phyloP scores from a whole-genome alignment of 2,797 vertebrate genomes.

The Anguilla anguilla region DNA sequence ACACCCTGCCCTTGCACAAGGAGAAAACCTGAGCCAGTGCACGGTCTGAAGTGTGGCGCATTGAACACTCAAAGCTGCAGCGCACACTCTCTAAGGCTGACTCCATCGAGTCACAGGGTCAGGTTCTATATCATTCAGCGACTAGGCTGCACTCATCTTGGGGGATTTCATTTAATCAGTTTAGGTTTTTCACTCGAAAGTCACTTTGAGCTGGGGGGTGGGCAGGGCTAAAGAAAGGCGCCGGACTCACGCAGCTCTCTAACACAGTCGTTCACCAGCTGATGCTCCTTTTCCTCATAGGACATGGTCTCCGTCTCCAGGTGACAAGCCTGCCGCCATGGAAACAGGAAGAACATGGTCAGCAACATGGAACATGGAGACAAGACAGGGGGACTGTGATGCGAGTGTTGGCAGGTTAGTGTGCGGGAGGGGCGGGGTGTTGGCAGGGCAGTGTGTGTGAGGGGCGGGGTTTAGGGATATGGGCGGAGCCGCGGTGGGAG shows the following conservation, averaged over 20 bases:
- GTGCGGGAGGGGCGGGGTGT: neutral
- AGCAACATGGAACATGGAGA: neutral
- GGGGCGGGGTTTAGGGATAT: neutral
- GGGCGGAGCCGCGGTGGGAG: neutral
- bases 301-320: conserved; percentile 91
- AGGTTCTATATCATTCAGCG: too few species aligned
- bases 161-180: too few species aligned
- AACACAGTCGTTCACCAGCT: conserved; percentile 93
- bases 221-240: neutral
- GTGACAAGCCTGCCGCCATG: conserved; percentile 80
- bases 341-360: neutral
- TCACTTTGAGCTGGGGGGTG: neutral
- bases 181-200: neutral
- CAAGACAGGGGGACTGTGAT: neutral
- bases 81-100: too few species aligned
- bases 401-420: neutral
- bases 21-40: too few species aligned
- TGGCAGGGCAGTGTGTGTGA: neutral
- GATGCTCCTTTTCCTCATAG: conserved; percentile 95
- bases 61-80: too few species aligned
- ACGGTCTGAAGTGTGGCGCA: neutral
- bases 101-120: too few species aligned
- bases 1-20: too few species aligned
- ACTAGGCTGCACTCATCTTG: too few species aligned
- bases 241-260: conserved; percentile 90